Base-by-base conservation (phyloP, 2,113 vertebrate genomes). In the Pollachius pollachius region DNA sequence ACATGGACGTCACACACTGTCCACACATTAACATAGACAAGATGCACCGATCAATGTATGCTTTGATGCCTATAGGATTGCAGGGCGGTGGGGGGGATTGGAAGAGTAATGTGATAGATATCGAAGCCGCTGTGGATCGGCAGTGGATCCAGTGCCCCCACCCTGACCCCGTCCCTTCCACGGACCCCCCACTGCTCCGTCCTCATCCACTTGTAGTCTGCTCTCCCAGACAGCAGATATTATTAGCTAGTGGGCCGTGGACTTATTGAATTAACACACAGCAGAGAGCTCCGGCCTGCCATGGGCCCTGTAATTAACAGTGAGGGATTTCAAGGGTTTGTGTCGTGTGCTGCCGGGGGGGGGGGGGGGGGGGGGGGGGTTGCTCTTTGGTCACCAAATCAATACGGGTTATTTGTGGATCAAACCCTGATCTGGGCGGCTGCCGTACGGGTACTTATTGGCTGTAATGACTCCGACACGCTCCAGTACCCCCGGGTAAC, bases 181-280 rank as follows among this genome's bases (percentile, higher is more conserved):
- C 21, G 7, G 12, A 41, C 34, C 56, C 41, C 18, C 48, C 34
- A 25, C 56, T 54, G 62, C 23, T 34, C 64, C 7, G 19, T 58
- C 68, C 18, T 23, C 75, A 66, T 67, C 64, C 59, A 77, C 62
- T 37, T n/a, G 61, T 27, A 52, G 67, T 73, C 80, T 84, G 70
- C 75, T 81, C 68, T 72, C 72, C 41, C 74, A 81, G 71, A 84
- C 78, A 68, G 63, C 52, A 76, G 81, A 86, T 89, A 89, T 87
- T 90, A 89, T 88, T 88, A 88, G 81, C 85, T 81, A 80, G 81
- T 81, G 78, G 80, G 82, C 67, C 74, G 68, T 72, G 76, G 68
- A 82, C 72, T 91, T 87, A 88, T 88, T 89, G 88, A 89, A 87
- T 90, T 88, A 84, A 78, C 64, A 69, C 83, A 81, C 78, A 78